A percentile compares a stretch with the other conserved stretches of the same genome.
Conservation (phyloP, 2,797 vertebrate genomes). For the Alca torda region DNA sequence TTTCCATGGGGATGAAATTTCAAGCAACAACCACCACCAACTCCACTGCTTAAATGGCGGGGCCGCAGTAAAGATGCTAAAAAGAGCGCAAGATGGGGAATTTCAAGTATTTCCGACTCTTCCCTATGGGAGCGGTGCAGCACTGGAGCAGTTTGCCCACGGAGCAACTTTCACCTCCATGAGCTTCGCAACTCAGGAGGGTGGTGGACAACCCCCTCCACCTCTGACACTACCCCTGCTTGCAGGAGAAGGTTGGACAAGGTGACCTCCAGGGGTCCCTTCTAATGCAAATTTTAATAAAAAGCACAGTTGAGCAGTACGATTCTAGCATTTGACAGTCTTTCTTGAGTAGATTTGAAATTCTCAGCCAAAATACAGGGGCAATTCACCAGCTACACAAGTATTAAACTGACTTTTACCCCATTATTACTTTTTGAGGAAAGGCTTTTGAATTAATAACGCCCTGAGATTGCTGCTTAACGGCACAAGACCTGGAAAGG, state of each 20-base stretch:
- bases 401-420: background rate
- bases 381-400: background rate
- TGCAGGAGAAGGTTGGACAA: background rate
- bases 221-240: background rate
- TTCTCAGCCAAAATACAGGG: background rate
- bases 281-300: background rate
- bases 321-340: background rate
- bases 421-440: background rate
- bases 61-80: background rate
- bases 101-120: background rate
- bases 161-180: background rate
- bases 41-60: background rate
- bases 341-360: background rate
- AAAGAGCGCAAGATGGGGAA: background rate
- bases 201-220: background rate
- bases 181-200: background rate
- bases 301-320: background rate
- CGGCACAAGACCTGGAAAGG: background rate
- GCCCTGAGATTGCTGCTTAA: background rate
- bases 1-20: conserved; percentile 46
- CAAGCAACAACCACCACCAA: background rate
- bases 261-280: background rate
- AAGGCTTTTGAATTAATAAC: background rate
- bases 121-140: background rate
- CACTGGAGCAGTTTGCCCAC: background rate